Percentiles rank a stretch among this genome's conserved stretches.
These are phyloP conservation scores for Pseudomyrmex pallidus DNA, from an alignment of 1,140 invertebrate genomes.

Conservation along the genomic window DNA sequence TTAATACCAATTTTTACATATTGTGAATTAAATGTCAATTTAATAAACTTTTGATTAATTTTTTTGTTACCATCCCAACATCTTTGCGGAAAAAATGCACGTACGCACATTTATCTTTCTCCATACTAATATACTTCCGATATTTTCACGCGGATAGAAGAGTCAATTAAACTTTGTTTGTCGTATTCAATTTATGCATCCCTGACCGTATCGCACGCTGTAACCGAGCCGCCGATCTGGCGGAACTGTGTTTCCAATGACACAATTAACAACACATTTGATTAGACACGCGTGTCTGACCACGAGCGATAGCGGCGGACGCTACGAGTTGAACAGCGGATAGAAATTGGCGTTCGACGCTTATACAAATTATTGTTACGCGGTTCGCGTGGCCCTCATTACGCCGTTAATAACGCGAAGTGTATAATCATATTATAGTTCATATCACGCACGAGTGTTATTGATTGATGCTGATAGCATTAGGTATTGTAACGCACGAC, in stretches of 20 bases:
- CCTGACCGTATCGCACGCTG: background rate
- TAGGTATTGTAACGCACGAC: background rate
- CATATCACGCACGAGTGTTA: conserved; percentile 30
- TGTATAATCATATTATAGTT: conserved; percentile 35
- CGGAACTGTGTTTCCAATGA: conserved; percentile 43
- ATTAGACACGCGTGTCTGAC: conserved; percentile 49
- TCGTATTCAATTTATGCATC: background rate
- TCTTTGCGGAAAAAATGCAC: too few relatives aligned
- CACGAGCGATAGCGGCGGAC: background rate
- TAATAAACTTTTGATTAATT: background rate
- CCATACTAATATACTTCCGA: background rate
- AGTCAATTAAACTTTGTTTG: conserved; percentile 50
- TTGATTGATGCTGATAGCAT: conserved; percentile 37
- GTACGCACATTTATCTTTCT: background rate
- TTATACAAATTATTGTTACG: conserved; percentile 48
- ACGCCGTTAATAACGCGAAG: conserved; percentile 51
- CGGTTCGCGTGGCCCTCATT: conserved; percentile 20
- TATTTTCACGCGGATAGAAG: conserved; percentile 13
- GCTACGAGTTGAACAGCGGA: conserved; percentile 32
- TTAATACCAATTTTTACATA: conserved; percentile 3
- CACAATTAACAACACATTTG: conserved; percentile 53
- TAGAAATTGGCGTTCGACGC: conserved; percentile 44
- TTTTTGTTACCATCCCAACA: background rate
- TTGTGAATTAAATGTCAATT: conserved; percentile 10
- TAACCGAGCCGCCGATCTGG: conserved; percentile 8